Evolutionary conservation across 2,113 vertebrate genomes (phyloP).

Genomic region (Enhydra lutris): DNA sequence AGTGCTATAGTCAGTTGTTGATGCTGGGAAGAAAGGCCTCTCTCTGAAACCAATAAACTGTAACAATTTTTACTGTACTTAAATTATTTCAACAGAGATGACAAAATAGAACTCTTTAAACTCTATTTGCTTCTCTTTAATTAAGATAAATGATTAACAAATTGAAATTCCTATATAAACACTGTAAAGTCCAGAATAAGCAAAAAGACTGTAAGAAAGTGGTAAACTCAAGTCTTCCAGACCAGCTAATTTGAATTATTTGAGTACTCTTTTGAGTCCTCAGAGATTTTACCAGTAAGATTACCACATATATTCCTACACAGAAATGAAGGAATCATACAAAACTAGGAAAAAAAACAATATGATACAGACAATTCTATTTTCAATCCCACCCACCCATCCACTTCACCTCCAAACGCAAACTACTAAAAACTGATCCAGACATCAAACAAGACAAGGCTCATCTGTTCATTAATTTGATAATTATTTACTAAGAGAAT

Average conservation of each 20-base stretch:
- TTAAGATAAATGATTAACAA: not conserved
- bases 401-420: not conserved
- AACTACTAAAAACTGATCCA: not conserved
- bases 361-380: not conserved
- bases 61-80: not conserved
- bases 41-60: not conserved
- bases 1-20: not conserved
- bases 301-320: not conserved
- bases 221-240: not conserved
- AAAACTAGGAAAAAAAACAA: not conserved
- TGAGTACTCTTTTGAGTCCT: not conserved
- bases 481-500: not conserved
- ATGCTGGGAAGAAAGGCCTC: not conserved
- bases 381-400: not conserved
- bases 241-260: not conserved
- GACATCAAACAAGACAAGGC: not conserved
- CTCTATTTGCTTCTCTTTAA: constrained; percentile 14
- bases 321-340: not conserved
- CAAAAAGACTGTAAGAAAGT: not conserved
- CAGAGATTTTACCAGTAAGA: not conserved
- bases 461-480: not conserved
- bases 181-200: not conserved
- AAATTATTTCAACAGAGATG: constrained; percentile 2
- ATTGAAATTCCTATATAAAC: not conserved
- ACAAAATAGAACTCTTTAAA: not conserved